These are phyloP conservation scores for Ceraclea dissimilis DNA, from an alignment of 2,888 invertebrate species.

Conservation along the genomic window DNA sequence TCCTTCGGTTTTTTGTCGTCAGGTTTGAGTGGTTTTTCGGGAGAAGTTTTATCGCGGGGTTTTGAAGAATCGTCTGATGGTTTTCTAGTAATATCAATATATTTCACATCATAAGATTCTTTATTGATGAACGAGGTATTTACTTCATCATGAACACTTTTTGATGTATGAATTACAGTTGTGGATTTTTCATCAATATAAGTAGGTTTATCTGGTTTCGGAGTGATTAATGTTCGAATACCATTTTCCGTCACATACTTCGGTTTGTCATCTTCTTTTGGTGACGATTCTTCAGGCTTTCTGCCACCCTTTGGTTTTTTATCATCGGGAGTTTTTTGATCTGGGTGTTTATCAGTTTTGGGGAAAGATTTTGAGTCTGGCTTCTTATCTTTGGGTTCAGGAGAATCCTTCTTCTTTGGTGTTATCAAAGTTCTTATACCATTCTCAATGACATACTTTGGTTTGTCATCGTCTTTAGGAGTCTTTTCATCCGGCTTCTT, in stretches of 20 bases:
- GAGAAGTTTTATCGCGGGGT: neutral
- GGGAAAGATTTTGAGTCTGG: constrained; percentile 8
- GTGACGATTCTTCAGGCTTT: neutral
- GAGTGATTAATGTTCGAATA: constrained; percentile 8
- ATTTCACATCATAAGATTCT: neutral
- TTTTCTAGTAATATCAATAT: neutral
- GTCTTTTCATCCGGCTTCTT: constrained; percentile 2
- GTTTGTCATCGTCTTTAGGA: constrained; percentile 9
- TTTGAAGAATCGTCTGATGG: constrained; percentile 4
- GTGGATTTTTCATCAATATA: too few relatives aligned
- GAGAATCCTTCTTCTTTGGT: neutral
- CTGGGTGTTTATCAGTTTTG: constrained; percentile 1
- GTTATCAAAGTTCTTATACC: constrained; percentile 20
- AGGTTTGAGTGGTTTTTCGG: neutral
- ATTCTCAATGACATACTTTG: constrained; percentile 23
- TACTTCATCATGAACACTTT: neutral
- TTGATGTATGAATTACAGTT: constrained; percentile 13
- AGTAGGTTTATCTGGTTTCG: neutral
- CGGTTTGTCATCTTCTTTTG: constrained; percentile 2
- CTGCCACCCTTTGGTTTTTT: neutral
- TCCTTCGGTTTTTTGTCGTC: constrained; percentile 6
- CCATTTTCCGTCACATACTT: constrained; percentile 20
- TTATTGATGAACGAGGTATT: neutral
- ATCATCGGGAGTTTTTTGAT: neutral
- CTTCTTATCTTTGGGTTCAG: neutral